These are phyloP conservation scores for Pseudachorutes palmiensis DNA, from an alignment of 1,140 invertebrate genomes.

Conservation along the genomic window DNA sequence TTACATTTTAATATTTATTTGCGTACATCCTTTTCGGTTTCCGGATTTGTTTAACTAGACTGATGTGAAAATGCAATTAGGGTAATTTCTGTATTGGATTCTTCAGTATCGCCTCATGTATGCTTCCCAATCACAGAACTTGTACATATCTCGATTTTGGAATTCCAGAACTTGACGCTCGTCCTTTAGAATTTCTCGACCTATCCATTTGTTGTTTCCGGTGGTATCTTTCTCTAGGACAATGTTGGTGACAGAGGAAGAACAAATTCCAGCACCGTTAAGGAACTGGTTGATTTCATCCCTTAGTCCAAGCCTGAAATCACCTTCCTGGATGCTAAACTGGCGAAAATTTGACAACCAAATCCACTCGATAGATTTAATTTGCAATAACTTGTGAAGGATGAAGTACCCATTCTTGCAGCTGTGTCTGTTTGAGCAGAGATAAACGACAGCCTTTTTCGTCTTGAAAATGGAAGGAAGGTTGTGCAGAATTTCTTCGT, in stretches of 20 bases:
- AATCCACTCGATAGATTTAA: background rate
- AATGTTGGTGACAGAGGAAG: background rate
- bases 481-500: background rate
- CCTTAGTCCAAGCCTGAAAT: background rate
- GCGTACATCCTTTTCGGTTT: too few species aligned
- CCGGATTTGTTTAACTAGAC: too few species aligned
- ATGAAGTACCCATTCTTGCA: background rate
- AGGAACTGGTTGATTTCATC: background rate
- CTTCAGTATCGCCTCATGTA: slow-evolving; percentile 5
- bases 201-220: slow-evolving; percentile 2
- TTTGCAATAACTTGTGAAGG: background rate
- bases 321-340: background rate
- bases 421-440: background rate
- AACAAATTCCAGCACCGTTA: background rate
- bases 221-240: background rate
- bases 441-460: background rate
- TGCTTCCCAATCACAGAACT: background rate
- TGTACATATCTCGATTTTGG: background rate
- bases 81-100: too few species aligned
- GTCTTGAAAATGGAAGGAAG: background rate
- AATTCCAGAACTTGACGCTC: slow-evolving; percentile 5
- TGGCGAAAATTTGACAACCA: background rate
- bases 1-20: too few species aligned
- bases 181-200: background rate
- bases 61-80: too few species aligned